A percentile compares a stretch with the other conserved stretches of the same genome.
Conservation (phyloP, 92 coral and sea anemone genomes). For the Epizoanthus illoricatus region DNA sequence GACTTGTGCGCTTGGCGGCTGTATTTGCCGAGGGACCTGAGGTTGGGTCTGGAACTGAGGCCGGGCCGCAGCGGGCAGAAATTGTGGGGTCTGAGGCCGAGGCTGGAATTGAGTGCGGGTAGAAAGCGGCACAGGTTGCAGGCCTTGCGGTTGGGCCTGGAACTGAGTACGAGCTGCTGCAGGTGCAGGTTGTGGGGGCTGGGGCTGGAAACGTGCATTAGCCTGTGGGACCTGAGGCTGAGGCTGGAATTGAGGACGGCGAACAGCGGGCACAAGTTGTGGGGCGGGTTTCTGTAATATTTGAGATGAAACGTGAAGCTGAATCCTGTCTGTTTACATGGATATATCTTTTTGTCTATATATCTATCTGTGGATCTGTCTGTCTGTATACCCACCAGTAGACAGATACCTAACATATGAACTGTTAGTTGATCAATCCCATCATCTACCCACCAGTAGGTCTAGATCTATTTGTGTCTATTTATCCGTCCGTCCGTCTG, state of each 20-base stretch:
- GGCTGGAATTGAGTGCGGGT: conserved; percentile 9
- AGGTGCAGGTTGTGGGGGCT: not conserved
- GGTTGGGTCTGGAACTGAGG: not conserved
- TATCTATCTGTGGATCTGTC: no score
- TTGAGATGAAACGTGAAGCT: not conserved
- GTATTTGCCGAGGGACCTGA: conserved; percentile 5
- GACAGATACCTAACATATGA: no score
- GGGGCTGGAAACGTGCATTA: conserved; percentile 5
- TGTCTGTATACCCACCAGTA: no score
- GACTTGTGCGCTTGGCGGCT: not conserved
- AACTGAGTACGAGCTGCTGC: not conserved
- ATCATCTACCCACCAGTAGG: not conserved
- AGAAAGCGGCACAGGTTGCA: not conserved
- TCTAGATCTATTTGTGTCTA: not conserved
- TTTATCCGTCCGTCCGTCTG: no score
- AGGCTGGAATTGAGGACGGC: conserved; percentile 1
- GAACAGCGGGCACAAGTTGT: not conserved
- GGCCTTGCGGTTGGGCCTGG: conserved; percentile 6
- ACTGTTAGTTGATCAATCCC: no score
- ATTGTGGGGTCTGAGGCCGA: not conserved
- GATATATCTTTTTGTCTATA: not conserved
- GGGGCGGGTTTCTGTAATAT: not conserved
- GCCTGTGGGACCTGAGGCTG: conserved; percentile 13
- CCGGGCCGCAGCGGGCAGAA: not conserved
- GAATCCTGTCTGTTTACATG: not conserved